A percentile compares a stretch with the other conserved stretches of the same genome.
Evolutionary conservation across 1,140 invertebrate species (phyloP).

Genomic region (Caenorhabditis briggsae): DNA sequence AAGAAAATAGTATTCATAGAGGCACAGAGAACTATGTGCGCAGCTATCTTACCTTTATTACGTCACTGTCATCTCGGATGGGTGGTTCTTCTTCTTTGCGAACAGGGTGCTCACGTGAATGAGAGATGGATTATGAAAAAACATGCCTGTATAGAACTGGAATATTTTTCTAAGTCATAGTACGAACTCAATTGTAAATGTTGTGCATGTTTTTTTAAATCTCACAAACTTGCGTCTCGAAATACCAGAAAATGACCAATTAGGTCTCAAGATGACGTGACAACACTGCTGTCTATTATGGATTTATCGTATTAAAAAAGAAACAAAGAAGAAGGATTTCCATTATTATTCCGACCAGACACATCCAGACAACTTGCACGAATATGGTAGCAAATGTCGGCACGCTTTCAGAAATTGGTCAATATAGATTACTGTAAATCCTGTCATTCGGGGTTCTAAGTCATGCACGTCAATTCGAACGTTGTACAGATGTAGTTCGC

Average conservation of each 20-base stretch:
- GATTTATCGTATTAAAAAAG: background rate
- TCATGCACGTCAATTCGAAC: background rate
- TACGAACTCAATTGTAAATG: too few relatives aligned
- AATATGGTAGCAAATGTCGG: constrained; percentile 19
- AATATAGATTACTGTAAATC: constrained; percentile 29
- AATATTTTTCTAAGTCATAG: too few relatives aligned
- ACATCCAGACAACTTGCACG: constrained; percentile 31
- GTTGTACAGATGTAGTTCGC: constrained; percentile 23
- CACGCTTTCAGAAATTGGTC: constrained; percentile 40
- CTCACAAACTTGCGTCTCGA: too few relatives aligned
- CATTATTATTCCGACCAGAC: constrained; percentile 4
- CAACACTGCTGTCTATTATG: too few relatives aligned
- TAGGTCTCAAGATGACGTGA: too few relatives aligned
- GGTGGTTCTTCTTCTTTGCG: too few relatives aligned
- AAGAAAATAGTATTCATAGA: background rate
- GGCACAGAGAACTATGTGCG: background rate
- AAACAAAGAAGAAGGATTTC: background rate
- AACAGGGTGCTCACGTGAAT: too few relatives aligned
- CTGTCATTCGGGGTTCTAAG: background rate
- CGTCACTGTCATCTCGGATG: background rate
- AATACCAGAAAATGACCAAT: too few relatives aligned
- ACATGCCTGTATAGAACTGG: too few relatives aligned
- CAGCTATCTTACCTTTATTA: constrained; percentile 19
- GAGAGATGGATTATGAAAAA: too few relatives aligned
- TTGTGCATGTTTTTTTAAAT: too few relatives aligned